These are phyloP conservation scores for Diadumene lineata DNA, from an alignment of 92 coral and sea anemone species.

Conservation along the genomic window DNA sequence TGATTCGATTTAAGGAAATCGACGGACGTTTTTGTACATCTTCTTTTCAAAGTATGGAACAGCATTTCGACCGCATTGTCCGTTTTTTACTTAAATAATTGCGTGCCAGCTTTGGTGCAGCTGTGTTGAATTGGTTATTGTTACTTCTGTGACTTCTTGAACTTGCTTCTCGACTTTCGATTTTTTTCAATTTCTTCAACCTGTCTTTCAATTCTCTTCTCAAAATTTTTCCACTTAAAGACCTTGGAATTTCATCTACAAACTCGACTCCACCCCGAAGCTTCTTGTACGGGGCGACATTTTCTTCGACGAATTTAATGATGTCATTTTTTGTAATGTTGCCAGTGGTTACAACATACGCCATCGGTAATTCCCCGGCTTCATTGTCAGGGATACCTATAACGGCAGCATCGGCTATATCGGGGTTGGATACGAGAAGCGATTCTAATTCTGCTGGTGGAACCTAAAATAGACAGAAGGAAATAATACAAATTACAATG, in stretches of 20 bases:
- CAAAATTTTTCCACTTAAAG: constrained; percentile 80
- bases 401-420: constrained; percentile 90
- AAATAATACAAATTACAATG: too few relatives aligned
- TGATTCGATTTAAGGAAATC: too few relatives aligned
- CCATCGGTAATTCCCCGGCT: constrained; percentile 88
- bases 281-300: constrained; percentile 84
- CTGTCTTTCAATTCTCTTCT: constrained; percentile 70
- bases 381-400: constrained; percentile 81
- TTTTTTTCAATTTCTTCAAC: neutral
- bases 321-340: constrained; percentile 65
- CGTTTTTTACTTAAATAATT: too few relatives aligned
- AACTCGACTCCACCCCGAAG: constrained; percentile 88
- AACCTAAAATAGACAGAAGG: constrained; percentile 51
- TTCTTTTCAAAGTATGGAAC: neutral
- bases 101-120: neutral
- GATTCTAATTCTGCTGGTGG: constrained; percentile 95
- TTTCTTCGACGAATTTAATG: constrained; percentile 63
- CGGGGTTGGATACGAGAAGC: constrained; percentile 74
- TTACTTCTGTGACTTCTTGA: neutral
- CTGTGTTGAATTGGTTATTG: too few relatives aligned
- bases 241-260: constrained; percentile 82
- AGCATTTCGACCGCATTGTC: neutral
- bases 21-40: too few relatives aligned
- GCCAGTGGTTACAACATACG: constrained; percentile 75
- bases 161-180: neutral